Percentiles rank a stretch among this genome's conserved stretches.
Conservation (phyloP, 2,113 vertebrate genomes). For the Thymallus thymallus region DNA sequence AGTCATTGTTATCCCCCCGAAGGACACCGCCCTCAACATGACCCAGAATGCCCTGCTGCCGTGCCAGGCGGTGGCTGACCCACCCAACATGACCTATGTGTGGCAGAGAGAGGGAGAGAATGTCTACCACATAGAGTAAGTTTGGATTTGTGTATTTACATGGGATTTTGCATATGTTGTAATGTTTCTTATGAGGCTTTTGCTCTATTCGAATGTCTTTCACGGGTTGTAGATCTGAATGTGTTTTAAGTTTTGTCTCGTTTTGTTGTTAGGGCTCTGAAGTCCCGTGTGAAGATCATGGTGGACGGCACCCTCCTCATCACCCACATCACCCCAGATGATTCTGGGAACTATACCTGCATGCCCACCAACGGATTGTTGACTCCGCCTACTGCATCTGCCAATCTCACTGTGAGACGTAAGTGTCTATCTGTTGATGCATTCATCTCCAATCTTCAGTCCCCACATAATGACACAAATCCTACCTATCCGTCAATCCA, state of each 20-base stretch:
- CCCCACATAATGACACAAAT: not conserved
- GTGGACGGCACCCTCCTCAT: conserved; percentile 91
- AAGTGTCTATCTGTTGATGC: conserved; percentile 52
- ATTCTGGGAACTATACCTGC: conserved; percentile 89
- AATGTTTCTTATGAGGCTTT: not conserved
- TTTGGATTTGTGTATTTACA: conserved; percentile 15
- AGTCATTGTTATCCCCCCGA: conserved; percentile 82
- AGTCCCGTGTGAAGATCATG: conserved; percentile 87
- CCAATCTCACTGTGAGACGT: conserved; percentile 88
- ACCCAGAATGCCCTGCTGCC: conserved; percentile 85
- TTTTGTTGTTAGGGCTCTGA: conserved; percentile 75
- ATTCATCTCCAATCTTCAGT: not conserved
- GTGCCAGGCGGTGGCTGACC: conserved; percentile 88
- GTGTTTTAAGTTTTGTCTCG: not conserved
- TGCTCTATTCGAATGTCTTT: not conserved
- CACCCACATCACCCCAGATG: conserved; percentile 74
- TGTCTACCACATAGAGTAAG: conserved; percentile 86
- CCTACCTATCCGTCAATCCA: not conserved
- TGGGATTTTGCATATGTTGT: not conserved
- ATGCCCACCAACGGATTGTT: conserved; percentile 87
- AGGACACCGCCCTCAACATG: conserved; percentile 80
- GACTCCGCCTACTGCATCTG: conserved; percentile 82
- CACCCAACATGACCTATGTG: conserved; percentile 92
- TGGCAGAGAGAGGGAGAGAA: conserved; percentile 85
- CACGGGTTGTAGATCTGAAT: conserved; percentile 6